A percentile compares a stretch with the other conserved stretches of the same genome.
Evolutionary conservation across 1,140 invertebrate genomes (phyloP).

Genomic region (Neodiprion virginianus): DNA sequence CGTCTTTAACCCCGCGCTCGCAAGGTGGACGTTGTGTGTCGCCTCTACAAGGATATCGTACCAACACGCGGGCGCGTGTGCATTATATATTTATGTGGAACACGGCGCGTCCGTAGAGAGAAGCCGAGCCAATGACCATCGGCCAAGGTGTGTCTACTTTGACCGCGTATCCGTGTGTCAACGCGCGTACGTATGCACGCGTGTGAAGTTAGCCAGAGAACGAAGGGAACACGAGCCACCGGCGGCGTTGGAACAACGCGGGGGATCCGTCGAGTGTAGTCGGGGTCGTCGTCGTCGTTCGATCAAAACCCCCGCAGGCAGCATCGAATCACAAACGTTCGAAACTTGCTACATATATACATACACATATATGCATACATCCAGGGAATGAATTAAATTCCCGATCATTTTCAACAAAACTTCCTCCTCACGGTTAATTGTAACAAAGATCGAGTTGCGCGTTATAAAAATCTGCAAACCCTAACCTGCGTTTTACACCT

Average conservation of each 20-base stretch:
- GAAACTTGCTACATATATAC: too few species aligned
- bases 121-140: constrained; percentile 56
- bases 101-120: constrained; percentile 33
- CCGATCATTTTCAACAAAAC: too few species aligned
- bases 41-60: background rate
- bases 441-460: too few species aligned
- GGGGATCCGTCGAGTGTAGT: background rate
- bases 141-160: constrained; percentile 50
- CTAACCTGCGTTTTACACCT: background rate
- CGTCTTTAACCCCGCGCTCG: background rate
- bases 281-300: too few species aligned
- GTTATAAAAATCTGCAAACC: background rate
- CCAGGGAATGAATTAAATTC: too few species aligned
- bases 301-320: too few species aligned
- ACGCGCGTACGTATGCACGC: background rate
- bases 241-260: constrained; percentile 13
- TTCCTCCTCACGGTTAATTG: too few species aligned
- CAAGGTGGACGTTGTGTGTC: background rate
- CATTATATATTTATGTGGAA: constrained; percentile 60
- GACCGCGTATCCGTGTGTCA: constrained; percentile 13
- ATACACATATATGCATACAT: too few species aligned
- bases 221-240: constrained; percentile 42
- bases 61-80: background rate
- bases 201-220: constrained; percentile 50
- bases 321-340: too few species aligned